A percentile compares a stretch with the other conserved stretches of the same genome.
phyloP scores from a whole-genome alignment of 2,888 invertebrate species.

The Drepanosiphum platanoidis region DNA sequence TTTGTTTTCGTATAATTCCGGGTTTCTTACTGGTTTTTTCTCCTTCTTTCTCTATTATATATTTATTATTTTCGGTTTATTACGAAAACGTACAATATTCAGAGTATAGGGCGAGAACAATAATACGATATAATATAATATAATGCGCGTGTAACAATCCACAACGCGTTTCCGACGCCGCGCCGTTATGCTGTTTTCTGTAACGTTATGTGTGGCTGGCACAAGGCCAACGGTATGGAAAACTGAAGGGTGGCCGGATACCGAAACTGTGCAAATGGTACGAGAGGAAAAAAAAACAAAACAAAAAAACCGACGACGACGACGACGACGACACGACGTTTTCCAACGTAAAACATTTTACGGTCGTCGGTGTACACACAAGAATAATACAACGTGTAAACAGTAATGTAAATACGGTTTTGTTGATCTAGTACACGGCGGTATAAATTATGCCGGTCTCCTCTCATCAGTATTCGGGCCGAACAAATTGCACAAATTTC shows the following conservation, averaged over 20 bases:
- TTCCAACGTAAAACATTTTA: not conserved
- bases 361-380: not conserved
- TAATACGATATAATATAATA: not conserved
- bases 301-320: not conserved
- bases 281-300: not conserved
- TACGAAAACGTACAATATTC: not conserved
- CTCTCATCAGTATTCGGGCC: not conserved
- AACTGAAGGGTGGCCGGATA: constrained; percentile 23
- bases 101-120: not conserved
- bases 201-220: constrained; percentile 14
- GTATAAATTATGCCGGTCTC: not conserved
- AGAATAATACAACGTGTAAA: constrained; percentile 7
- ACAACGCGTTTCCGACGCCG: constrained; percentile 11
- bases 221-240: constrained; percentile 20
- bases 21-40: too few relatives aligned
- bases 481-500: not conserved
- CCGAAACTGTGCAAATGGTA: not conserved
- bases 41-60: too few relatives aligned
- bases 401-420: not conserved
- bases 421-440: not conserved
- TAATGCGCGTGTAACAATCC: not conserved
- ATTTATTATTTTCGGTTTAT: too few relatives aligned
- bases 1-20: not conserved
- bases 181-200: not conserved
- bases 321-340: not conserved